Conservation (phyloP, 2,888 invertebrate species). For the Erebia ligea region DNA sequence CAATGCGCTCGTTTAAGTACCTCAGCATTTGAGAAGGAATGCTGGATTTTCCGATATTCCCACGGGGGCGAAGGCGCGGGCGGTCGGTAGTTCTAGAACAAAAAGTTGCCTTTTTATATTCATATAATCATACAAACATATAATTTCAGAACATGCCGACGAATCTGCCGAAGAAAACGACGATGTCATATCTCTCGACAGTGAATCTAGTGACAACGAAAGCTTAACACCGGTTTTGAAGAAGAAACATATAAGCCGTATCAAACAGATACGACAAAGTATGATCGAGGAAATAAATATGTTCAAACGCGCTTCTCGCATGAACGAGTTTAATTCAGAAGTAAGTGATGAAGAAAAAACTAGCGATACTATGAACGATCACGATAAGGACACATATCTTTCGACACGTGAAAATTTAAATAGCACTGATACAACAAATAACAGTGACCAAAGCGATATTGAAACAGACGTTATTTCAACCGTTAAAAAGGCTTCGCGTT, state of each 20-base stretch:
- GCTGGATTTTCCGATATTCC: too few relatives aligned
- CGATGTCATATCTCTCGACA: constrained; percentile 46
- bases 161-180: constrained; percentile 52
- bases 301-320: background rate
- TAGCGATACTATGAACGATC: constrained; percentile 48
- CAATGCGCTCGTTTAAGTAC: too few relatives aligned
- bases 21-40: too few relatives aligned
- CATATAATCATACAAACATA: constrained; percentile 12
- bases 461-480: background rate
- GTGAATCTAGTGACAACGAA: constrained; percentile 49
- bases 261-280: constrained; percentile 49
- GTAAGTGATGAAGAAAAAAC: constrained; percentile 50
- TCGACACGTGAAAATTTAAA: constrained; percentile 17
- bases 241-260: constrained; percentile 58
- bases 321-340: constrained; percentile 42
- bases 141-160: constrained; percentile 57
- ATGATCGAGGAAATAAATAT: constrained; percentile 28
- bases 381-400: constrained; percentile 29
- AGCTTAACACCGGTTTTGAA: constrained; percentile 68
- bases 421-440: constrained; percentile 1
- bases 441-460: background rate
- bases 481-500: constrained; percentile 9
- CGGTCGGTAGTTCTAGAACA: too few relatives aligned
- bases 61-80: too few relatives aligned
- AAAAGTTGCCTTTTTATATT: background rate